Percentiles rank a stretch among this genome's conserved stretches.
Evolutionary conservation across 2,797 vertebrate species (phyloP).

Genomic region (Enteromius unitaeniatus): DNA sequence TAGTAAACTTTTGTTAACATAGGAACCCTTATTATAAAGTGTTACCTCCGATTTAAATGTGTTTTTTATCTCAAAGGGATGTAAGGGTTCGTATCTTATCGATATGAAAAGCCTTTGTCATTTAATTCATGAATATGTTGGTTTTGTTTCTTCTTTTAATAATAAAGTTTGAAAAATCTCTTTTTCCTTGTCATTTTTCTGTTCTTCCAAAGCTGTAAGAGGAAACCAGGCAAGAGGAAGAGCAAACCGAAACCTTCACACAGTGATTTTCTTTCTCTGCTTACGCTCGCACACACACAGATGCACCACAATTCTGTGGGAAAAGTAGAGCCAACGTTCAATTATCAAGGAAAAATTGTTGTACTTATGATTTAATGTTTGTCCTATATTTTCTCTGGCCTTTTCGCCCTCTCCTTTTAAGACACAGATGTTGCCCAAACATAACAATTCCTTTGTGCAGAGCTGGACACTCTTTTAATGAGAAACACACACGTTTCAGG

Average conservation of each 20-base stretch:
- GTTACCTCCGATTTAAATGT: not conserved
- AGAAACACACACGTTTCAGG: constrained; percentile 58
- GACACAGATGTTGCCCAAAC: constrained; percentile 70
- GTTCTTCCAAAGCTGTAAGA: not conserved
- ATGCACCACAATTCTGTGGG: constrained; percentile 34
- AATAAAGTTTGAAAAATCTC: constrained; percentile 38
- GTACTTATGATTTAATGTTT: constrained; percentile 57
- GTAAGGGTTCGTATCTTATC: constrained; percentile 3
- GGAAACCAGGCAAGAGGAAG: not conserved
- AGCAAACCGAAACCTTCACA: not conserved
- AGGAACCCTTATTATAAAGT: not conserved
- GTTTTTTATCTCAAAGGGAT: constrained; percentile 16
- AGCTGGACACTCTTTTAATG: constrained; percentile 53
- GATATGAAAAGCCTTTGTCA: constrained; percentile 17
- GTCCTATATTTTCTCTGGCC: constrained; percentile 55
- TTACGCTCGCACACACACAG: constrained; percentile 6
- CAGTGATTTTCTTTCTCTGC: constrained; percentile 8
- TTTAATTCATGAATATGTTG: not conserved
- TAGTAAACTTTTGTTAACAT: not conserved
- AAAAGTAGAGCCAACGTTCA: constrained; percentile 48
- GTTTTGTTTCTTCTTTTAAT: constrained; percentile 41
- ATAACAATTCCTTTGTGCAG: constrained; percentile 49
- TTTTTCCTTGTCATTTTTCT: constrained; percentile 26
- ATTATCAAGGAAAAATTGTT: constrained; percentile 55
- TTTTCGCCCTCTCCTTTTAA: constrained; percentile 52